Evolutionary conservation across 2,888 invertebrate species (phyloP).

Genomic region (Gnatocerus cornutus): DNA sequence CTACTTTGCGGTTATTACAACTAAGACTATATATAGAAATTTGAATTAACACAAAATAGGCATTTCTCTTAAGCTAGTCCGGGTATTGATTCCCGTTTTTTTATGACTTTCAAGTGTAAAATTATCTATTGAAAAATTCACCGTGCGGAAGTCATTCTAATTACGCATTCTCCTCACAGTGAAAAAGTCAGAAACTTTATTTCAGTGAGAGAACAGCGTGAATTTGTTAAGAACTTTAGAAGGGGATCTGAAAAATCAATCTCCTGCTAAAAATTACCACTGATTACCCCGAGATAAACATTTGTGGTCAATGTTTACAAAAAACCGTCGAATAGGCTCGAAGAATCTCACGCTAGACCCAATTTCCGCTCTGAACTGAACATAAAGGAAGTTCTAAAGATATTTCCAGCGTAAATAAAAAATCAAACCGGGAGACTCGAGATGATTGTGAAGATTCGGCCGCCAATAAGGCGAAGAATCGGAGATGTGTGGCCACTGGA

Average conservation of each 20-base stretch:
- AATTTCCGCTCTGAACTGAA: conserved; percentile 30
- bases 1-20: conserved; percentile 27
- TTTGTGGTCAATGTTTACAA: conserved; percentile 27
- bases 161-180: conserved; percentile 27
- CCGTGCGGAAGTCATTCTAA: conserved; percentile 11
- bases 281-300: conserved; percentile 34
- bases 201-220: conserved; percentile 24
- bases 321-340: conserved; percentile 20
- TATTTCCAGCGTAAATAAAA: conserved; percentile 39
- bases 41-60: conserved; percentile 17
- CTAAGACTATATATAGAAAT: conserved; percentile 25
- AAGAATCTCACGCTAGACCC: conserved; percentile 19
- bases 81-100: conserved; percentile 20
- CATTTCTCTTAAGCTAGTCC: conserved; percentile 3
- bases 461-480: conserved; percentile 23
- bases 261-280: conserved; percentile 3
- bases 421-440: conserved; percentile 22
- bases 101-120: conserved; percentile 28
- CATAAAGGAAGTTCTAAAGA: conserved; percentile 28
- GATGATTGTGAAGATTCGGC: conserved; percentile 32
- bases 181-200: conserved; percentile 27
- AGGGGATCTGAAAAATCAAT: conserved; percentile 9
- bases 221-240: conserved; percentile 28
- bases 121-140: conserved; percentile 37
- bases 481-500: conserved; percentile 29